Base-by-base conservation (phyloP, 2,797 vertebrate genomes). In the Paratrypauchen microcephalus region DNA sequence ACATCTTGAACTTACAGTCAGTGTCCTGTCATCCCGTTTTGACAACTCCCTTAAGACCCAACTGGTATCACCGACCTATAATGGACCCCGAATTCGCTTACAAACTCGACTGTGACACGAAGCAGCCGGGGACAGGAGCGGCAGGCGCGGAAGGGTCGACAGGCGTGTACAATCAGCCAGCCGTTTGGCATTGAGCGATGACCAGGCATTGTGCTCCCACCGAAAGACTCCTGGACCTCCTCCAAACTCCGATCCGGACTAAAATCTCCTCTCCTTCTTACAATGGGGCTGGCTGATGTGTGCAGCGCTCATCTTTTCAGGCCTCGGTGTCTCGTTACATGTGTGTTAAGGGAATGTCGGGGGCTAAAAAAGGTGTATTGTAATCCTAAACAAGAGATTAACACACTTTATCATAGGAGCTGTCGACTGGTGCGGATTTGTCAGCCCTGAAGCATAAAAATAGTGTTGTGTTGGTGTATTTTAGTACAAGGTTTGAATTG, bases 141-240 rank as follows among this genome's bases (percentile, higher is more conserved):
- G 66, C 77, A 76, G 62, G 55, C 41, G 56, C 0, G 11, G 45
- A 24, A 63, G 28, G 41, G 26, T 26, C 56, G 26, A 28, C 21
- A 55, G 52, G 52, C 58, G 47, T 13, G 64, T 0, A 30, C 71
- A 79, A 77, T 73, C 56, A 83, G 72, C 69, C 80, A 81, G 21
- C 60, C 60, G 59, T 69, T 78, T 69, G 48, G 70, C 75, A 71
- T 18, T 72, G 73, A 80, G 76, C 15, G 0, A 83, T 77, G 72
- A 83, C 15, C 6, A 70, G 72, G 72, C 52, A 19, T 75, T 76
- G 61, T 0, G 18, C 54, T 71, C 39, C 28, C 66, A 63, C 70
- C 2, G 62, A 72, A 50, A 50, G 45, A 58, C 62, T 28, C 13
- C 63, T 73, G 72, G 57, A 78, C 23, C 23, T 24, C 30, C 5